Percentiles rank a stretch among this genome's conserved stretches.
Evolutionary conservation across 1,140 invertebrate species (phyloP).

Genomic region (Heterodera carotae): DNA sequence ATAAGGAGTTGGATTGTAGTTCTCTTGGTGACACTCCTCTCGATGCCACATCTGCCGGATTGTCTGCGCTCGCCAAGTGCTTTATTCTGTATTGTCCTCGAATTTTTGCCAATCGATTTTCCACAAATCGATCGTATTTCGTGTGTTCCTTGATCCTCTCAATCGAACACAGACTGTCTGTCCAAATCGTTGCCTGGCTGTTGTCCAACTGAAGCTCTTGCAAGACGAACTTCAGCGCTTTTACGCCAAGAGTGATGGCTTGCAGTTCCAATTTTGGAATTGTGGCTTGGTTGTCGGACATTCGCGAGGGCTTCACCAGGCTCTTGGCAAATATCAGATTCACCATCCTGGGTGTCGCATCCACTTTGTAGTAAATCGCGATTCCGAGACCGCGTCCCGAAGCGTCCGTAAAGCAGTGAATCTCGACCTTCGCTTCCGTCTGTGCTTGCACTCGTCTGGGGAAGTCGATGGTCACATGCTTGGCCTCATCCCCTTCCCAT

Average conservation of each 20-base stretch:
- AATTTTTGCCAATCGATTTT: constrained; percentile 25
- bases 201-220: too few species aligned
- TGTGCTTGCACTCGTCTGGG: background rate
- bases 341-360: background rate
- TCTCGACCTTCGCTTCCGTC: background rate
- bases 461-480: background rate
- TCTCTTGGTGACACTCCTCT: constrained; percentile 4
- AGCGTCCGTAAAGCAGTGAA: constrained; percentile 34
- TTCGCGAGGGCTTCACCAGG: background rate
- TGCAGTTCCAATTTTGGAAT: constrained; percentile 21
- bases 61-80: constrained; percentile 1
- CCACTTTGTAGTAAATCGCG: constrained; percentile 25
- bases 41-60: constrained; percentile 17
- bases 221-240: too few species aligned
- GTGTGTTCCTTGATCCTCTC: background rate
- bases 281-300: background rate
- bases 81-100: constrained; percentile 25
- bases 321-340: constrained; percentile 1
- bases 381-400: constrained; percentile 20
- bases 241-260: too few species aligned
- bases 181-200: too few species aligned
- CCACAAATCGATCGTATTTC: constrained; percentile 16
- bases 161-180: too few species aligned
- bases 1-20: background rate
- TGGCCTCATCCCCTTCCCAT: background rate